Conservation (phyloP, 2,113 vertebrate species). For the Scomber colias region DNA sequence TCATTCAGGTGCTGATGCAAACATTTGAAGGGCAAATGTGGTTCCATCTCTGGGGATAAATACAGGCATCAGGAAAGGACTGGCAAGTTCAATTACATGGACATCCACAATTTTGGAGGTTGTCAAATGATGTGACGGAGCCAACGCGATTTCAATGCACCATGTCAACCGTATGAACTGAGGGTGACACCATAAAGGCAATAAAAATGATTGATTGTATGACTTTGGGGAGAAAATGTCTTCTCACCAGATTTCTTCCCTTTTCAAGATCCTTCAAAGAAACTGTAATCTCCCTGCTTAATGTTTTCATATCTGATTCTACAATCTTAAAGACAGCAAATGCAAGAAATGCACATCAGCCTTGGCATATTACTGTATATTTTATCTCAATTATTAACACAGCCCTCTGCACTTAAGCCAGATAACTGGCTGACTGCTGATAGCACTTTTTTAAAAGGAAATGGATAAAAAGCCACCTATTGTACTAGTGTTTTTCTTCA, state of each 20-base stretch:
- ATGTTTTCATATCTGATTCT: conserved; percentile 38
- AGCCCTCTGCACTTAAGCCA: conserved; percentile 24
- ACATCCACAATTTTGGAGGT: conserved; percentile 39
- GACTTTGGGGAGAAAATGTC: conserved; percentile 46
- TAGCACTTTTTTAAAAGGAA: conserved; percentile 64
- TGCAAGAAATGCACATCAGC: conserved; percentile 16
- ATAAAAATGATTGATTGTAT: conserved; percentile 57
- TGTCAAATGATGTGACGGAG: conserved; percentile 62
- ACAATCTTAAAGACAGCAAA: conserved; percentile 26
- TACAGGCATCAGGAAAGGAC: conserved; percentile 25
- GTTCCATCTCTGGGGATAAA: conserved; percentile 55
- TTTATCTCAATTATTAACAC: conserved; percentile 62
- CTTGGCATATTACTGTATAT: conserved; percentile 8
- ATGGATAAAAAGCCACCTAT: conserved; percentile 49
- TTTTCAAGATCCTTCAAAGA: conserved; percentile 40
- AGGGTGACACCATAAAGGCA: conserved; percentile 42
- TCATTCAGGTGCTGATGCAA: conserved; percentile 58
- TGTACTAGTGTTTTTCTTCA: conserved; percentile 58
- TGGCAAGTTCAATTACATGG: conserved; percentile 60
- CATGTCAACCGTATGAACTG: conserved; percentile 44
- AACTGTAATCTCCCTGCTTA: conserved; percentile 41
- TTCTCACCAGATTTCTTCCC: conserved; percentile 32
- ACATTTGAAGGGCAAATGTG: conserved; percentile 64
- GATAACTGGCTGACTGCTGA: conserved; percentile 45
- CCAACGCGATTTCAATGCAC: conserved; percentile 55